Conservation (phyloP, 2,888 invertebrate species). For the Drosophila acutilabella region DNA sequence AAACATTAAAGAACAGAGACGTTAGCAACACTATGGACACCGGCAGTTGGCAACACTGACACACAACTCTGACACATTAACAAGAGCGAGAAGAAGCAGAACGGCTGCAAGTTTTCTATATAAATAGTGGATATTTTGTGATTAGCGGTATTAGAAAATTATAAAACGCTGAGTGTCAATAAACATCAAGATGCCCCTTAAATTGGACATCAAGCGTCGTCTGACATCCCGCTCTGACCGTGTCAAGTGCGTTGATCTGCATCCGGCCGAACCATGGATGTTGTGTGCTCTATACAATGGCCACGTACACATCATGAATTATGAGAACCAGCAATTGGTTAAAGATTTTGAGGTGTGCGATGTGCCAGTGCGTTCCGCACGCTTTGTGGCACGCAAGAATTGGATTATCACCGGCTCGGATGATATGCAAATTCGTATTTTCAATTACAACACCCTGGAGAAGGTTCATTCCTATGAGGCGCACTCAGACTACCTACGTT, state of each 20-base stretch:
- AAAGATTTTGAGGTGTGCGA: slow-evolving; percentile 98
- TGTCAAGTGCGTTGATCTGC: slow-evolving; percentile 98
- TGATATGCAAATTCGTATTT: slow-evolving; percentile 97
- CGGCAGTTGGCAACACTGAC: slow-evolving; percentile 65
- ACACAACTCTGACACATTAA: slow-evolving; percentile 67
- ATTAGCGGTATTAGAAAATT: slow-evolving; percentile 31
- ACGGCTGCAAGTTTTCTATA: slow-evolving; percentile 59
- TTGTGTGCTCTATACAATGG: slow-evolving; percentile 99
- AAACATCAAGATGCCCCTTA: slow-evolving; percentile 89
- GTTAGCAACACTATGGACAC: neutral
- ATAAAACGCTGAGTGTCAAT: slow-evolving; percentile 26
- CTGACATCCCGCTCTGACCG: slow-evolving; percentile 98
- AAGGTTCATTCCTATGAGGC: slow-evolving; percentile 98
- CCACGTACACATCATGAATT: slow-evolving; percentile 99
- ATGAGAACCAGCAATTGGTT: slow-evolving; percentile 96
- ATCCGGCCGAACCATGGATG: slow-evolving; percentile 99
- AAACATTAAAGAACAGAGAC: neutral
- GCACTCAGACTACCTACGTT: slow-evolving; percentile 98
- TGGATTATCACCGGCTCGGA: slow-evolving; percentile 99
- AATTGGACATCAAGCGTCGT: slow-evolving; percentile 99
- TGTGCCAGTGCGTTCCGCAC: slow-evolving; percentile 97
- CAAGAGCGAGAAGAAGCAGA: slow-evolving; percentile 51
- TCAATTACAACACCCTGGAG: slow-evolving; percentile 99
- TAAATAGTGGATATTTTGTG: slow-evolving; percentile 48
- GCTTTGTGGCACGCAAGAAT: slow-evolving; percentile 98